Base-by-base conservation (phyloP, 2,888 invertebrate species). In the Andrena trimmerana region DNA sequence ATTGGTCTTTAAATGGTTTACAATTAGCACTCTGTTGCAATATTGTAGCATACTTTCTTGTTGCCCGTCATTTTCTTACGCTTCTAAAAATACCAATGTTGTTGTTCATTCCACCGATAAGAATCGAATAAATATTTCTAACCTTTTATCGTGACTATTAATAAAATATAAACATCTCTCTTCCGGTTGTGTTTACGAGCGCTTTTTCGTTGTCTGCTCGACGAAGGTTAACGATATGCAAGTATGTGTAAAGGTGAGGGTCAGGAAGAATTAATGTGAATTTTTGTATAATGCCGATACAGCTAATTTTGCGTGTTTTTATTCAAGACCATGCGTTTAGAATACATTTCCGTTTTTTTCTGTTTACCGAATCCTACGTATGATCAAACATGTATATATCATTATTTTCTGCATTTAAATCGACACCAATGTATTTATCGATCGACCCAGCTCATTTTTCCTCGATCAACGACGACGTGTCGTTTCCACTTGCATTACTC, bases 231-330 rank as follows among this genome's bases (percentile, higher is more conserved):
- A 73, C 20, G 36, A 13, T 36, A 54, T 65, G 16, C 42, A 16
- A 42, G 7, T 27, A 31, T 20, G 29, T 36, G 24, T 57, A 73
- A 73, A 73, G 73, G 66, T 59, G 73, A 73, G 66, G 73, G 57
- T 20, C 59, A 59, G 48, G 48, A 57, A 29, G 57, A 57, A 66
- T 4, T 16, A 16, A 42, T 66, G 16, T 48, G 48, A 65, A 57
- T 57, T 66, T 54, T 29, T 70, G 59, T 20, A 31, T 36, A 16
- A 13, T 36, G 7, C 33, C 33, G 52, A 36, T 31, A 10, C 16
- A n/a, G 42, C 7, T 31, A 54, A 63, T 42, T 13, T 36, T 0
- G 36, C 36, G 10, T 36, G 36, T 0, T 36, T 36, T 36, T 36
- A 13, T 36, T 3, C 1, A 24, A 24, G 1, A 54, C 7, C 2